Conservation (phyloP, 2,888 invertebrate species). For the Agrenia bidenticulata region DNA sequence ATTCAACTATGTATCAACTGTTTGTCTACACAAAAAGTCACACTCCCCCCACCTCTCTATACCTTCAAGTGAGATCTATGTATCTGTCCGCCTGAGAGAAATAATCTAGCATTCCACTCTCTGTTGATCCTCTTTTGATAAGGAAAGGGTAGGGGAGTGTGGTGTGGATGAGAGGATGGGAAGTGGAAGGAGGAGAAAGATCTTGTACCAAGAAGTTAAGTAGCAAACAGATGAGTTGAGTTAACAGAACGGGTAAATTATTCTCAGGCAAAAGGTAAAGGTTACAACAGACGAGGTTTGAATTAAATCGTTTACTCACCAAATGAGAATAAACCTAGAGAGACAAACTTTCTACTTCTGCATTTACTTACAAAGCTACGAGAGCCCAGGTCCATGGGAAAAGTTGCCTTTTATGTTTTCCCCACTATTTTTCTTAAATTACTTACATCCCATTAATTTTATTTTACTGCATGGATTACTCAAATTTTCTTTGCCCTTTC, state of each 20-base stretch:
- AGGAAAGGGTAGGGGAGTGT: neutral
- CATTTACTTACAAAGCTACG: neutral
- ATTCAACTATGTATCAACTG: conserved; percentile 2
- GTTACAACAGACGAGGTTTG: conserved; percentile 12
- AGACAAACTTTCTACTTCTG: neutral
- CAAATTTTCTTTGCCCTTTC: neutral
- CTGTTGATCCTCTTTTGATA: neutral
- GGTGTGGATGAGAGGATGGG: neutral
- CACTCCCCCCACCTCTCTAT: neutral
- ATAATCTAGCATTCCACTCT: neutral
- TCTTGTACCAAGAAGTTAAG: neutral
- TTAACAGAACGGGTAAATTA: neutral
- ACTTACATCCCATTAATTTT: conserved; percentile 24
- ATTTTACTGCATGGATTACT: conserved; percentile 11
- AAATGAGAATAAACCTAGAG: conserved; percentile 7
- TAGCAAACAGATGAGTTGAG: neutral
- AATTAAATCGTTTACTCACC: conserved; percentile 13
- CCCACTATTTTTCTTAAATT: conserved; percentile 16
- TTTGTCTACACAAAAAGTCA: neutral
- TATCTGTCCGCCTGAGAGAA: neutral
- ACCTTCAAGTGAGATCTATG: neutral
- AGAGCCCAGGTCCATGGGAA: no score
- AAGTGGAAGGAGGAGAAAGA: neutral
- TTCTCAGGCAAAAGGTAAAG: conserved; percentile 5
- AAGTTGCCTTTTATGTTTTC: conserved; percentile 13